Conservation (phyloP, 2,113 vertebrate species). For the Myiagra hebetior region DNA sequence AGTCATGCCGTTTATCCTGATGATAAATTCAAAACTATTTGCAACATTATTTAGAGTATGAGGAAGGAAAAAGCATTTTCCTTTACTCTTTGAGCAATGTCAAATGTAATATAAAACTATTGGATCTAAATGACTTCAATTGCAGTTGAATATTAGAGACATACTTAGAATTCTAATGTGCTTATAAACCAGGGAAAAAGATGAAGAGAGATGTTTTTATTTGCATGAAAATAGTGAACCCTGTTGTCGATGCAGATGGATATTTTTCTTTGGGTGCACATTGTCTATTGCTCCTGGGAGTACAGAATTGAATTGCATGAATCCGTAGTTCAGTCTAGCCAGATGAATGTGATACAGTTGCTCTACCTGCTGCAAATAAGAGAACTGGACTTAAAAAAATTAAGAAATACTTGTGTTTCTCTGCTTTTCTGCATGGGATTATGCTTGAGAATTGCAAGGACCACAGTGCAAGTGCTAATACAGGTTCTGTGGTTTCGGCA, state of each 20-base stretch:
- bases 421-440: neutral
- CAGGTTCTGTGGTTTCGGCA: neutral
- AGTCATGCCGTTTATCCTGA: constrained; percentile 29
- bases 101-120: neutral
- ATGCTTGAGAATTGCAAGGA: neutral
- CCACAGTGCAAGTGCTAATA: fast-evolving
- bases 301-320: neutral
- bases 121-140: neutral
- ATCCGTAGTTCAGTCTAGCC: neutral
- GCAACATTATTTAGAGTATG: neutral
- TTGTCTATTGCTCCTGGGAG: neutral
- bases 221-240: neutral
- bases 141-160: neutral
- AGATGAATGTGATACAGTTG: neutral
- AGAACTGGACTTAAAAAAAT: neutral
- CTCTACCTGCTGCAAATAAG: neutral
- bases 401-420: neutral
- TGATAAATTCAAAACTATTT: constrained; percentile 16
- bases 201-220: neutral
- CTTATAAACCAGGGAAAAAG: neutral
- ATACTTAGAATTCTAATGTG: neutral
- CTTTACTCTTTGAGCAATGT: neutral
- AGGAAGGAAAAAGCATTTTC: neutral
- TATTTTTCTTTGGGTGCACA: neutral
- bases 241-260: neutral